These are phyloP conservation scores for Malaclemys terrapin DNA, from an alignment of 2,113 vertebrate genomes.

Conservation along the genomic window DNA sequence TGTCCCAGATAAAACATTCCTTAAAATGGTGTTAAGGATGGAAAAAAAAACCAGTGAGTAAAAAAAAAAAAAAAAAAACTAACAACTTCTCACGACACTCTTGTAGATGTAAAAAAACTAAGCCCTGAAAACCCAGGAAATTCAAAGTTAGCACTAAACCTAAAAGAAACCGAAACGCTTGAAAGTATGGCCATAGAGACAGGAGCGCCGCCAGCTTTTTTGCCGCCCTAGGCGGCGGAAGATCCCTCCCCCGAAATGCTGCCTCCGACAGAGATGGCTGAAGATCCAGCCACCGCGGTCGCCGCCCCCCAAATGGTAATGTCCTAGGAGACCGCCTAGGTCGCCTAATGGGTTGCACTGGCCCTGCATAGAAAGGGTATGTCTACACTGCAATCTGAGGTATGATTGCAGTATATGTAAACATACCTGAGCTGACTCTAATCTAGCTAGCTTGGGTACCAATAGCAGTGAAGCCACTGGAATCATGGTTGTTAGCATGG, in stretches of 20 bases:
- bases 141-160: not conserved
- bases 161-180: not conserved
- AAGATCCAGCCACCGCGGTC: too few relatives aligned
- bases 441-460: not conserved
- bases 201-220: too few relatives aligned
- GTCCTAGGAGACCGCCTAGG: too few relatives aligned
- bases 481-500: not conserved
- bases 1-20: not conserved
- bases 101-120: not conserved
- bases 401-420: not conserved
- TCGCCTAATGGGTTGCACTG: too few relatives aligned
- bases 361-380: not conserved
- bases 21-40: not conserved
- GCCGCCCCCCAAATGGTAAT: too few relatives aligned
- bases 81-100: not conserved
- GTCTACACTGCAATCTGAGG: not conserved
- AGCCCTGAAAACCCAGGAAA: not conserved
- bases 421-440: not conserved
- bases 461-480: not conserved
- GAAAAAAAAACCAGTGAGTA: not conserved
- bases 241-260: too few relatives aligned
- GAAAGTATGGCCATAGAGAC: not conserved
- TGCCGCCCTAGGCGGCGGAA: too few relatives aligned
- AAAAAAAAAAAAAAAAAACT: not conserved
- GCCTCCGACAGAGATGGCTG: too few relatives aligned